Conservation (phyloP, 2,797 vertebrate species). For the Enteromius thamalakanensis region DNA sequence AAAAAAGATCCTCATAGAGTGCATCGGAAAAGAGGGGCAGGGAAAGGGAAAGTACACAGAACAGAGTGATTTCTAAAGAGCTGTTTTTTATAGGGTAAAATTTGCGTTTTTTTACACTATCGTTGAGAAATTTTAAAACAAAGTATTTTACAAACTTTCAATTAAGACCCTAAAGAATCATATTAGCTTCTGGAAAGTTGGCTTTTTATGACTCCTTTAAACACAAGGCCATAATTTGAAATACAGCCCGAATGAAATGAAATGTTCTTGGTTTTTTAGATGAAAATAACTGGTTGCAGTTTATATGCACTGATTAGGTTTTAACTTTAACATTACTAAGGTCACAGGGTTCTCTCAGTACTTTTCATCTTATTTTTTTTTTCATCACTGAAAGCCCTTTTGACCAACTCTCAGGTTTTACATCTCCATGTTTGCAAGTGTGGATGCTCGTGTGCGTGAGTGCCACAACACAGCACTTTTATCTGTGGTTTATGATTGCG, state of each 20-base stretch:
- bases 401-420: neutral
- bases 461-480: constrained; percentile 56
- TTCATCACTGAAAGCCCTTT: neutral
- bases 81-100: no score
- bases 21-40: no score
- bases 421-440: neutral
- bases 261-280: neutral
- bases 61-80: no score
- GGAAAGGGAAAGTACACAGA: no score
- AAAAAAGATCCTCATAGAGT: no score
- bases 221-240: neutral
- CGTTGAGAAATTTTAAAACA: no score
- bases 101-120: no score
- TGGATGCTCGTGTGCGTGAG: constrained; percentile 8
- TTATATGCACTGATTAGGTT: no score
- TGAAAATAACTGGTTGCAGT: neutral
- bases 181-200: no score
- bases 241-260: neutral
- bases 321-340: neutral
- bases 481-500: constrained; percentile 62
- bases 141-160: no score
- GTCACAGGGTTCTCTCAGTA: neutral
- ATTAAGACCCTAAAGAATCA: no score
- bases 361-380: neutral
- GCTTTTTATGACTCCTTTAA: no score